A percentile compares a stretch with the other conserved stretches of the same genome.
phyloP scores from a whole-genome alignment of 2,797 vertebrate species.

The Pyrrhura leucotis region DNA sequence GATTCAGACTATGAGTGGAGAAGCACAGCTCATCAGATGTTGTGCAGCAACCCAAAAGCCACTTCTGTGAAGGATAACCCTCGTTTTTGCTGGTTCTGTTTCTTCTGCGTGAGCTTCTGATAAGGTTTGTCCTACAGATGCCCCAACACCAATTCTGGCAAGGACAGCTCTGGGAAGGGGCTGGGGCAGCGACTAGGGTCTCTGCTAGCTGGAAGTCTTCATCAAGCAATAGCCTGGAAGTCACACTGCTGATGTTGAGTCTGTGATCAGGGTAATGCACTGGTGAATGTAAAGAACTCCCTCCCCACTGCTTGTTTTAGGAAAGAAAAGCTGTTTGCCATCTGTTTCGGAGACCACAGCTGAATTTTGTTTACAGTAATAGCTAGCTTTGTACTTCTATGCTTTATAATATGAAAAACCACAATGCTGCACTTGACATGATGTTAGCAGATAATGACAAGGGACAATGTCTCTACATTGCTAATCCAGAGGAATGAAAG shows the following conservation, averaged over 20 bases:
- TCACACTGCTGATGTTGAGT: background rate
- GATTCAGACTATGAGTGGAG: background rate
- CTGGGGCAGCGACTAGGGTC: rapidly evolving
- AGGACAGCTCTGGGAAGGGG: background rate
- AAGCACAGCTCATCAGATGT: background rate
- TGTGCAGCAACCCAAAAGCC: background rate
- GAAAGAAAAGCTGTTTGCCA: background rate
- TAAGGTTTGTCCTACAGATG: background rate
- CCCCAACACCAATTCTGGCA: background rate
- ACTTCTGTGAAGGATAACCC: background rate
- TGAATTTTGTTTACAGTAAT: background rate
- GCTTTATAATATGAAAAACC: background rate
- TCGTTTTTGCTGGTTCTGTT: background rate
- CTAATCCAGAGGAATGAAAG: slow-evolving; percentile 10
- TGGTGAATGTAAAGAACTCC: background rate
- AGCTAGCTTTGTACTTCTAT: background rate
- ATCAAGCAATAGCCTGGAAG: background rate
- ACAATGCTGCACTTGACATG: background rate
- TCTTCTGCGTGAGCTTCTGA: background rate
- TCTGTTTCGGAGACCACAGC: background rate
- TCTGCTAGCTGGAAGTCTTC: background rate
- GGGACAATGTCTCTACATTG: background rate
- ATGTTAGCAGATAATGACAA: background rate
- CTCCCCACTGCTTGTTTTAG: background rate
- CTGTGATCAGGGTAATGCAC: background rate